Conservation (phyloP, 2,113 vertebrate genomes). For the Heteronetta atricapilla region DNA sequence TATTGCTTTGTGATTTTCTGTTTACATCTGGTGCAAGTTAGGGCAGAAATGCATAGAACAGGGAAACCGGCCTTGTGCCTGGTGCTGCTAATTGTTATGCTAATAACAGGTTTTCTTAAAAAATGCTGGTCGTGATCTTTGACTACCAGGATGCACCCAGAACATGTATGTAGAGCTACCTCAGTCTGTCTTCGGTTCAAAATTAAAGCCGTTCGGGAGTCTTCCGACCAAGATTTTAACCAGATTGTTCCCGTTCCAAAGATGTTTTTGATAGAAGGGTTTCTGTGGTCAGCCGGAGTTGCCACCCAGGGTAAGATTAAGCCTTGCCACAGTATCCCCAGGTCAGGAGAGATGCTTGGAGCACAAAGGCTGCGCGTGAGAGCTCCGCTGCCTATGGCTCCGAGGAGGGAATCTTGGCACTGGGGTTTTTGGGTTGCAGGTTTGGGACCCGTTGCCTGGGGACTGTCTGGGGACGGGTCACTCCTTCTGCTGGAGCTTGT, state of each 20-base stretch:
- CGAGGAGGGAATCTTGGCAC: not conserved
- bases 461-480: not conserved
- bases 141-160: not conserved
- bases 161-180: not conserved
- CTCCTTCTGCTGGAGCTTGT: not conserved
- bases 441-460: not conserved
- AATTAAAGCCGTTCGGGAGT: not conserved
- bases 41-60: not conserved
- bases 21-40: constrained; percentile 61
- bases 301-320: not conserved
- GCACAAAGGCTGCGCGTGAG: not conserved
- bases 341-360: not conserved
- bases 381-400: not conserved
- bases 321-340: not conserved
- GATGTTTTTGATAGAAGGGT: not conserved
- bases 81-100: not conserved
- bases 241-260: not conserved
- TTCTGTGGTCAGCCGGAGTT: not conserved
- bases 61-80: not conserved
- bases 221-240: not conserved
- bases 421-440: not conserved
- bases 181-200: not conserved
- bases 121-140: not conserved
- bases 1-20: constrained; percentile 38
- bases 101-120: not conserved